Conservation (phyloP, 1,140 invertebrate genomes). For the Drepana arcuata region DNA sequence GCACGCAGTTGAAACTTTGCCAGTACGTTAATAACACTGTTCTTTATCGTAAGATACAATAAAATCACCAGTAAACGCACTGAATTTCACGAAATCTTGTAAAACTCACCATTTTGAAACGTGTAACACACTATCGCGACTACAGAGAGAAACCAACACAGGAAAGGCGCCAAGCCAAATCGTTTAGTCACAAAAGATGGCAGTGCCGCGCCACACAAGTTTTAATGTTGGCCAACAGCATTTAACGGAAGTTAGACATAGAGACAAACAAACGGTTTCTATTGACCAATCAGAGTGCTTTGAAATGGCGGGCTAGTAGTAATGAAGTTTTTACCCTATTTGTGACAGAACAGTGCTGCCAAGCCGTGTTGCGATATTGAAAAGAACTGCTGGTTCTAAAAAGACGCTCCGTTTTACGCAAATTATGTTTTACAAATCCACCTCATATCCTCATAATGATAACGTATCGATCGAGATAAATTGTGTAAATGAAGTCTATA, state of each 20-base stretch:
- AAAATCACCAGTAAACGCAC: conserved; percentile 30
- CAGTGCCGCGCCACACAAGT: conserved; percentile 33
- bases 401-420: too few relatives aligned
- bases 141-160: conserved; percentile 58
- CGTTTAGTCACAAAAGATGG: conserved; percentile 53
- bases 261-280: conserved; percentile 26
- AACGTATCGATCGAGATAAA: too few relatives aligned
- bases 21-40: conserved; percentile 43
- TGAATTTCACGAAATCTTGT: conserved; percentile 62
- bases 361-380: conserved; percentile 18
- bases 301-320: conserved; percentile 30
- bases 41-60: conserved; percentile 39
- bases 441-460: too few relatives aligned
- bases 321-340: too few relatives aligned
- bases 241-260: conserved; percentile 42
- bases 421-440: too few relatives aligned
- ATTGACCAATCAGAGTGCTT: conserved; percentile 23
- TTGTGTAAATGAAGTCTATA: too few relatives aligned
- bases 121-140: conserved; percentile 65
- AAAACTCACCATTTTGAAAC: conserved; percentile 72
- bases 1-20: conserved; percentile 61
- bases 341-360: conserved; percentile 32
- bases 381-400: too few relatives aligned
- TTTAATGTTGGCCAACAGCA: conserved; percentile 39
- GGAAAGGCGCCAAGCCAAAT: conserved; percentile 66